A percentile compares a stretch with the other conserved stretches of the same genome.
Evolutionary conservation across 2,113 vertebrate species (phyloP).

Genomic region (Vanacampus margaritifer): DNA sequence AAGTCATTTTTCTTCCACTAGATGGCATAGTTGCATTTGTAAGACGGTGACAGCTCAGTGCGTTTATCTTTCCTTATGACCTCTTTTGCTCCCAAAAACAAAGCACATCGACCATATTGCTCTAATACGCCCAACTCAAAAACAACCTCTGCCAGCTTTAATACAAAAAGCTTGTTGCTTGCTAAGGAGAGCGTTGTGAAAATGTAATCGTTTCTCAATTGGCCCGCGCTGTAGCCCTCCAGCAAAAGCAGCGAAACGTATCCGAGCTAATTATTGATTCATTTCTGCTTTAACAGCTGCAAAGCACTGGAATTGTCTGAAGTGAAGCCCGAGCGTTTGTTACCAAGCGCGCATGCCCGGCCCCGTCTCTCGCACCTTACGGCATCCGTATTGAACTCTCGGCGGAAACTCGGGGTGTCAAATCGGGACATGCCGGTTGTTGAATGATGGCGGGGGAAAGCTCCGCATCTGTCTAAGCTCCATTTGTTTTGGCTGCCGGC

Average conservation of each 20-base stretch:
- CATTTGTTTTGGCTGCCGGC: slow-evolving; percentile 60
- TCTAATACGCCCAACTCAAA: not conserved
- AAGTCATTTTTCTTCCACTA: no score
- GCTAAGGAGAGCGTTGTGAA: not conserved
- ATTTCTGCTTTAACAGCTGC: slow-evolving; percentile 9
- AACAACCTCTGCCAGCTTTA: not conserved
- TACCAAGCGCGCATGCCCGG: not conserved
- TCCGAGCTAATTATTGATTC: not conserved
- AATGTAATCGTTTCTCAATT: not conserved
- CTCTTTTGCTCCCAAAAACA: no score
- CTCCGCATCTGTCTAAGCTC: slow-evolving; percentile 56
- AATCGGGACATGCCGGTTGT: slow-evolving; percentile 33
- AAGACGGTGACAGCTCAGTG: no score
- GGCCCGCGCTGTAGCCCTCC: not conserved
- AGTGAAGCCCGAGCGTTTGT: slow-evolving; percentile 1
- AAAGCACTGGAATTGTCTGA: slow-evolving; percentile 9
- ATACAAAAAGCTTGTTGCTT: not conserved
- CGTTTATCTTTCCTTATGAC: no score
- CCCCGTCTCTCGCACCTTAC: slow-evolving; percentile 22
- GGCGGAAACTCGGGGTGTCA: slow-evolving; percentile 41
- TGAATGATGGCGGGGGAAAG: slow-evolving; percentile 48
- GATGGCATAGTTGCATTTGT: no score
- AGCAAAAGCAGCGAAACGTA: slow-evolving; percentile 1
- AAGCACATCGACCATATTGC: no score
- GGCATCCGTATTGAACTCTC: slow-evolving; percentile 15